A percentile compares a stretch with the other conserved stretches of the same genome.
Evolutionary conservation across 2,888 invertebrate species (phyloP).

Genomic region (Apamea sordens): DNA sequence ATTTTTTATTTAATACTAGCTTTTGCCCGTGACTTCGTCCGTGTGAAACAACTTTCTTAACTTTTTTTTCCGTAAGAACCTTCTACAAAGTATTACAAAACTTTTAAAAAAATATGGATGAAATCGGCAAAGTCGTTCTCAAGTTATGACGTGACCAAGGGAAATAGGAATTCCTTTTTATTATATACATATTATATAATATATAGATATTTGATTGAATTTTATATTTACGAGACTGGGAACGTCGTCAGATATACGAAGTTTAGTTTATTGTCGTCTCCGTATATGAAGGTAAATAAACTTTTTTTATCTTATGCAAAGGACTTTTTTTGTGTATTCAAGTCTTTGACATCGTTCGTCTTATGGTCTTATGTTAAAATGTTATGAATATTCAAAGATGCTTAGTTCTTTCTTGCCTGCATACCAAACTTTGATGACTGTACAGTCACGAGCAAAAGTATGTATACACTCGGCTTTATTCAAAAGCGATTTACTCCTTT

Average conservation of each 20-base stretch:
- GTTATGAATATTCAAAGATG: conserved; percentile 12
- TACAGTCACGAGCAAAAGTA: too few species aligned
- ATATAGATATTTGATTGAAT: background rate
- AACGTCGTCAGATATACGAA: background rate
- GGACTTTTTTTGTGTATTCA: background rate
- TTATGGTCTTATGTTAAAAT: background rate
- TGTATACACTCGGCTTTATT: too few species aligned
- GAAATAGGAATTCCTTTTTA: too few species aligned
- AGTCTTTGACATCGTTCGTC: background rate
- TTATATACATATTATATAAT: too few species aligned
- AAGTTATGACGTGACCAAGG: too few species aligned
- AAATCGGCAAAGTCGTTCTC: too few species aligned
- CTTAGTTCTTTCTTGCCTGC: background rate
- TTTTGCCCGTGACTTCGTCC: too few species aligned
- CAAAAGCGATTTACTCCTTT: too few species aligned
- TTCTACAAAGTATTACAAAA: too few species aligned
- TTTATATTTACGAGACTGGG: background rate
- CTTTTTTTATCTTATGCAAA: background rate
- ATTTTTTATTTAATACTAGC: background rate
- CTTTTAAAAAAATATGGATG: too few species aligned
- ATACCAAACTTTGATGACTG: background rate
- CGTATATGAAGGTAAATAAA: background rate
- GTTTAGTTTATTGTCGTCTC: background rate
- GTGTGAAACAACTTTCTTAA: too few species aligned
- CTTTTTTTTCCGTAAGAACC: too few species aligned